Conservation (phyloP, 2,797 vertebrate genomes). For the Channa striata region DNA sequence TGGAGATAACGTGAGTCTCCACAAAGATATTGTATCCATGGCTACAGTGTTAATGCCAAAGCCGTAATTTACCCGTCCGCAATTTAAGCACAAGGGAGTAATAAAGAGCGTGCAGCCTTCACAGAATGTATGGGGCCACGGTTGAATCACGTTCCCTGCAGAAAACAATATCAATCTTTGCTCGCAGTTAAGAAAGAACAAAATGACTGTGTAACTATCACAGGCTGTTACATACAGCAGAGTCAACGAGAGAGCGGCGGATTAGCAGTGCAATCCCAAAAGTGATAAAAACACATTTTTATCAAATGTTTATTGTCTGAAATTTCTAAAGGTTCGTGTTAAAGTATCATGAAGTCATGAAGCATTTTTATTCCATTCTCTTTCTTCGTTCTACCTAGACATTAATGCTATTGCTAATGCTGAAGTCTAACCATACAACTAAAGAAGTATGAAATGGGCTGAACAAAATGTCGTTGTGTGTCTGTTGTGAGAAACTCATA, state of each 20-base stretch:
- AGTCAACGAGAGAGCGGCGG: background rate
- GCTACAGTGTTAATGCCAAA: constrained; percentile 12
- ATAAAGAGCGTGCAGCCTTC: background rate
- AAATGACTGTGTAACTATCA: background rate
- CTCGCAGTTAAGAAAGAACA: background rate
- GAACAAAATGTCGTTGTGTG: no score
- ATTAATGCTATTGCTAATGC: no score
- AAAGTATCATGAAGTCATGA: no score
- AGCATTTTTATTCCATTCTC: background rate
- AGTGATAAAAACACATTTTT: background rate
- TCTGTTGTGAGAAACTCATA: background rate
- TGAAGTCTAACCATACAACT: background rate
- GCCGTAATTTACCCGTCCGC: constrained; percentile 24
- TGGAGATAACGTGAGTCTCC: background rate
- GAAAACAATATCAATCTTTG: background rate
- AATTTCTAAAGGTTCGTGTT: no score
- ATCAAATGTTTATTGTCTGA: no score
- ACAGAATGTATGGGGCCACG: background rate
- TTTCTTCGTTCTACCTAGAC: background rate
- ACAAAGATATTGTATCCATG: constrained; percentile 26
- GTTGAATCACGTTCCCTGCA: background rate
- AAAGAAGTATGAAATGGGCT: background rate
- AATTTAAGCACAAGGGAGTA: constrained; percentile 10
- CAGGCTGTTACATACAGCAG: background rate
- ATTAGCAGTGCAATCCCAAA: background rate